Conservation (phyloP, 2,888 invertebrate species). For the Agapetus fuscipes region DNA sequence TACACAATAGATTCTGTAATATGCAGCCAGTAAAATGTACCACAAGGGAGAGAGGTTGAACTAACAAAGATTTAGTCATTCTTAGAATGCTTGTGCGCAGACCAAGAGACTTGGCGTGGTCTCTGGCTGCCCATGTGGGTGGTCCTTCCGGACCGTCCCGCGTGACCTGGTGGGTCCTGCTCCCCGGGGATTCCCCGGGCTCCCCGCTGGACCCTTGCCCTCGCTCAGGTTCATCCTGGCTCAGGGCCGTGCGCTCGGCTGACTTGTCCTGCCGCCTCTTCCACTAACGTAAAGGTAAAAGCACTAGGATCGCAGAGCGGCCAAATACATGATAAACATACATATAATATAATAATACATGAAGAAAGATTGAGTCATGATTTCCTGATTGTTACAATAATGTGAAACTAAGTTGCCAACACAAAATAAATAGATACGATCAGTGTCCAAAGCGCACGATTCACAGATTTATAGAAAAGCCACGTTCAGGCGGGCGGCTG, state of each 20-base stretch:
- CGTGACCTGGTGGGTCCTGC: too few species aligned
- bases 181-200: too few species aligned
- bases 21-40: conserved; percentile 9
- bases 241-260: too few species aligned
- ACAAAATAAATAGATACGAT: conserved; percentile 20
- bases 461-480: conserved; percentile 12
- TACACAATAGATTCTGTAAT: conserved; percentile 11
- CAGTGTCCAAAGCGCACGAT: conserved; percentile 19
- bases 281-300: conserved; percentile 7
- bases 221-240: too few species aligned
- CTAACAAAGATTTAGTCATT: not conserved
- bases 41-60: not conserved
- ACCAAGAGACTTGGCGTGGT: too few species aligned
- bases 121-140: too few species aligned
- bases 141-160: too few species aligned
- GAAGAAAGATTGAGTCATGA: conserved; percentile 21
- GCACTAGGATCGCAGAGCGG: conserved; percentile 21
- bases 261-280: not conserved
- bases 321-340: conserved; percentile 13
- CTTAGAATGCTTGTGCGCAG: not conserved
- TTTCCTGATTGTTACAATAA: conserved; percentile 17
- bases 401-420: conserved; percentile 17
- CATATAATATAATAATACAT: conserved; percentile 12
- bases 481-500: conserved; percentile 23
- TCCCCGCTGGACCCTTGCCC: too few species aligned